Percentiles rank a stretch among this genome's conserved stretches.
Conservation (phyloP, 2,888 invertebrate genomes). For the Leptothorax acervorum region DNA sequence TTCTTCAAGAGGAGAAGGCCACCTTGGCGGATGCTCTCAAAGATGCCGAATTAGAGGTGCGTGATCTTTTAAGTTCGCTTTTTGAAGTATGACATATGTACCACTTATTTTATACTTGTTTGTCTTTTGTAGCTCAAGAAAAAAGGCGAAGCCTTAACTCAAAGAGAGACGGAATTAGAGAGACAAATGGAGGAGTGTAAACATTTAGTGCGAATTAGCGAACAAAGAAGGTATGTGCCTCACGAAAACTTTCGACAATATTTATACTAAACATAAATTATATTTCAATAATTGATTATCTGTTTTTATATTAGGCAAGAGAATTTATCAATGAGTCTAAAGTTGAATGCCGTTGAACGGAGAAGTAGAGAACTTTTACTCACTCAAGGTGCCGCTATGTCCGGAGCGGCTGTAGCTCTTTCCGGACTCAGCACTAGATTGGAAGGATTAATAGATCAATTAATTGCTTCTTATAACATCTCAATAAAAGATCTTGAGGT, state of each 20-base stretch:
- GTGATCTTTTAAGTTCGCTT: not conserved
- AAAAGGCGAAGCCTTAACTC: constrained; percentile 83
- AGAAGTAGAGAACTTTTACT: constrained; percentile 89
- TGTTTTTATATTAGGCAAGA: constrained; percentile 87
- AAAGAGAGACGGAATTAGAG: constrained; percentile 87
- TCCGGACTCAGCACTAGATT: constrained; percentile 90
- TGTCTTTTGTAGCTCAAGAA: constrained; percentile 78
- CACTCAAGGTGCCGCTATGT: constrained; percentile 90
- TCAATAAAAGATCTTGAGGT: constrained; percentile 92
- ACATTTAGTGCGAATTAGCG: constrained; percentile 92
- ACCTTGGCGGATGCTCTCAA: constrained; percentile 92
- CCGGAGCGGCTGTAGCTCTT: constrained; percentile 90
- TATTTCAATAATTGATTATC: not conserved
- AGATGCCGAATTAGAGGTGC: constrained; percentile 91
- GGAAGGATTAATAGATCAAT: constrained; percentile 90
- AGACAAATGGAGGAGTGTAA: constrained; percentile 92
- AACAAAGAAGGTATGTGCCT: constrained; percentile 90
- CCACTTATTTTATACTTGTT: not conserved
- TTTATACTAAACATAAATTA: not conserved
- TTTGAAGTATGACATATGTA: not conserved
- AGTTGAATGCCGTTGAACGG: constrained; percentile 88
- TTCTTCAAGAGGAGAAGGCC: constrained; percentile 94
- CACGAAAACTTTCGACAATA: not conserved
- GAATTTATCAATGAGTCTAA: constrained; percentile 89
- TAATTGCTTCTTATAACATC: constrained; percentile 91